These are phyloP conservation scores for Rhadina sibilatrix DNA, from an alignment of 2,113 vertebrate genomes.

Conservation along the genomic window DNA sequence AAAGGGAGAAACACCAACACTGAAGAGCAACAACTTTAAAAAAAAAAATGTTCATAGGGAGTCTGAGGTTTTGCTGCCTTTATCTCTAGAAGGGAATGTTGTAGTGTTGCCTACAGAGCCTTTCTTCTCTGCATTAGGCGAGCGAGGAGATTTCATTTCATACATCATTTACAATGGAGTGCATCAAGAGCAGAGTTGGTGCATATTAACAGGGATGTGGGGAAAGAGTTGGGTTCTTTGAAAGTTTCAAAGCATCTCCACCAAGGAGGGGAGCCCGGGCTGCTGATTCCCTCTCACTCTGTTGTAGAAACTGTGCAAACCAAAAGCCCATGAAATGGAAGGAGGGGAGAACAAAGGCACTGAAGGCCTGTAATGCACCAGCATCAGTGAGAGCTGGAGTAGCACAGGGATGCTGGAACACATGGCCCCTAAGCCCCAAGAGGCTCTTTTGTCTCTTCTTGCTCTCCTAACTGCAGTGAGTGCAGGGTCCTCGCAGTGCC, in stretches of 20 bases:
- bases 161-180: slow-evolving; percentile 68
- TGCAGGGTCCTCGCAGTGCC: rapidly evolving
- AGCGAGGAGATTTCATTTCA: slow-evolving; percentile 67
- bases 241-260: slow-evolving; percentile 60
- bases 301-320: background rate
- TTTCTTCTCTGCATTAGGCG: slow-evolving; percentile 61
- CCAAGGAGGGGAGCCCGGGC: background rate
- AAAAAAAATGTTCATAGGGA: slow-evolving; percentile 17
- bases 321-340: background rate
- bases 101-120: slow-evolving; percentile 55
- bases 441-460: background rate
- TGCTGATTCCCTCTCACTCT: slow-evolving; percentile 16
- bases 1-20: slow-evolving; percentile 30
- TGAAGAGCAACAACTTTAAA: slow-evolving; percentile 37
- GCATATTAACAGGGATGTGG: slow-evolving; percentile 54
- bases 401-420: background rate
- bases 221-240: slow-evolving; percentile 51
- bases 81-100: slow-evolving; percentile 1
- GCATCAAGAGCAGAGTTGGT: slow-evolving; percentile 42
- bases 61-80: slow-evolving; percentile 19
- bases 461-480: background rate
- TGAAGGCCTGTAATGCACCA: background rate
- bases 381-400: background rate
- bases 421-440: rapidly evolving
- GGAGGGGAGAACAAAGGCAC: slow-evolving; percentile 1